Evolutionary conservation across 1,140 invertebrate genomes (phyloP), one percentile per base, ranked within the genome.

Genomic region (Eurosta solidaginis): DNA sequence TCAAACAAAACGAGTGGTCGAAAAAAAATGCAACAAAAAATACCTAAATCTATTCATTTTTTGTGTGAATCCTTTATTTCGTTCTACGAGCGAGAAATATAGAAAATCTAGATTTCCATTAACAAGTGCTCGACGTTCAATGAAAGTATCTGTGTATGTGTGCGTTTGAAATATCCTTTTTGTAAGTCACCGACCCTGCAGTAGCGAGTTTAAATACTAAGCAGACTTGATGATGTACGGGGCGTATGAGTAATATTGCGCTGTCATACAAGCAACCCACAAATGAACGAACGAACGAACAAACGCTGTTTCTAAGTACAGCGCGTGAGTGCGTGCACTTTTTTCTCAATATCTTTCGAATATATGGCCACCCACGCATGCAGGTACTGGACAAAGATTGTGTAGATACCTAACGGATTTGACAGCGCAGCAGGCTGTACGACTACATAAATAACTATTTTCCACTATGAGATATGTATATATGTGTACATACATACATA

Each of bases 241-340:
- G 59, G 59, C 59, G 59, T 68, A 68, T 68, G 59, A 68, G 59
- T 22, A 68, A 68, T 33, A 42, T n/a, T n/a, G n/a, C 59, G 36
- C 59, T 29, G 22, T 68, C 59, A 68, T 68, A n/a, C 3, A n/a
- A 22, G 33, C 33, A 68, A 40, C 29, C 59, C 45, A 47, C 45
- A 9, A 68, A 68, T 33, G 33, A 68, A 36, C 22, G 14, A 68
- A 29, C 59, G 59, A 9, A 36, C 17, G 6, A 68, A 59, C 54
- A 59, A 29, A 68, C 59, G 33, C 59, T 22, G 29, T 20, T 63
- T 36, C 29, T 33, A 27, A 36, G 29, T 5, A 14, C 4, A 63
- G 54, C 59, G 27, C n/a, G 33, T 68, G 17, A 9, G 33, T 68
- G 33, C 14, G 54, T 63, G 29, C 25, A 59, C 9, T 29, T 5